A percentile compares a stretch with the other conserved stretches of the same genome.
Conservation (phyloP, 2,797 vertebrate genomes). For the Sciurus vulgaris region DNA sequence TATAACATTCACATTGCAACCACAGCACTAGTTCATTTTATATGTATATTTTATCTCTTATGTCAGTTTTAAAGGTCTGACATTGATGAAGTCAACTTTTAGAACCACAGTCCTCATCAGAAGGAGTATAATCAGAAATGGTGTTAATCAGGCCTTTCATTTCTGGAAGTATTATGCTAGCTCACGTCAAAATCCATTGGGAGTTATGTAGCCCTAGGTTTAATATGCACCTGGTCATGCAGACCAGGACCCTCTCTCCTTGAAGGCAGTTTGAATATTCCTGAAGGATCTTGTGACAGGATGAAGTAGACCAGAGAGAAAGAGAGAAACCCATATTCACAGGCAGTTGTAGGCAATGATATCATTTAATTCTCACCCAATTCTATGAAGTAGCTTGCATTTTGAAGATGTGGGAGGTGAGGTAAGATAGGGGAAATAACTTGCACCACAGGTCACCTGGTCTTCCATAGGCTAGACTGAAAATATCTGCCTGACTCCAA, state of each 20-base stretch:
- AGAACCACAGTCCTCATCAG: background rate
- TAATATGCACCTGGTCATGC: background rate
- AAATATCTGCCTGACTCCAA: background rate
- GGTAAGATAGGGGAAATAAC: constrained; percentile 29
- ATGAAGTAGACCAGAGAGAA: background rate
- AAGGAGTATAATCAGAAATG: background rate
- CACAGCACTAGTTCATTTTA: background rate
- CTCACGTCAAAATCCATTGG: constrained; percentile 19
- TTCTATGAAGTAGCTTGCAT: background rate
- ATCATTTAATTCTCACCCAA: background rate
- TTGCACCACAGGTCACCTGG: background rate
- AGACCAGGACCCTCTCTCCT: background rate
- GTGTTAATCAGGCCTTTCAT: background rate
- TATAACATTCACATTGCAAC: background rate
- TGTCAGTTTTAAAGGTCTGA: constrained; percentile 5
- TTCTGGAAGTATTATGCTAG: background rate
- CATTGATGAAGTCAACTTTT: constrained; percentile 21
- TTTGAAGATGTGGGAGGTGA: background rate
- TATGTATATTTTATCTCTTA: background rate
- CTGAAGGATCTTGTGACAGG: background rate
- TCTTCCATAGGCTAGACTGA: background rate
- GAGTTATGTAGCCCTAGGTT: background rate
- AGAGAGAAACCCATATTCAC: background rate
- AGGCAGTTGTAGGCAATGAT: background rate
- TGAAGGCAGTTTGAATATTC: background rate